Conservation (phyloP, 2,888 invertebrate genomes). For the Neocrepidodera transversa region DNA sequence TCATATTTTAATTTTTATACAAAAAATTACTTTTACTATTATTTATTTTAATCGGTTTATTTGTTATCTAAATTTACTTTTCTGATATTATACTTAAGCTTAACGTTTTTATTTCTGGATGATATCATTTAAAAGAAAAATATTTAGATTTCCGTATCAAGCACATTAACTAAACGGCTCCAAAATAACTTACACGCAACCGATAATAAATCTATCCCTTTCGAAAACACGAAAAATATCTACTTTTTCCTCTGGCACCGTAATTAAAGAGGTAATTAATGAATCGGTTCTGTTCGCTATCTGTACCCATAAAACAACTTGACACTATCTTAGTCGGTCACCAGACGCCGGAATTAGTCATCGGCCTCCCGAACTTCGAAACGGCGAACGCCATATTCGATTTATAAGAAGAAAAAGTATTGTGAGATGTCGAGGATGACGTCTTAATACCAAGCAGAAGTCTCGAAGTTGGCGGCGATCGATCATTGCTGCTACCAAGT, state of each 20-base stretch:
- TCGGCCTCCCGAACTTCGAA: constrained; percentile 27
- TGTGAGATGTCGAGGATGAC: constrained; percentile 15
- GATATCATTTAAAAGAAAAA: too few relatives aligned
- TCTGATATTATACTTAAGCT: too few relatives aligned
- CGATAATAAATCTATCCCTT: constrained; percentile 27
- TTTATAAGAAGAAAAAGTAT: constrained; percentile 6
- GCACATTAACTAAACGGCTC: background rate
- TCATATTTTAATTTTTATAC: too few relatives aligned
- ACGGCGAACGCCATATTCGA: constrained; percentile 18
- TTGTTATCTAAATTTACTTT: too few relatives aligned
- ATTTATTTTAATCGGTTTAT: too few relatives aligned
- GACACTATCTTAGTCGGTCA: constrained; percentile 53
- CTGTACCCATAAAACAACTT: constrained; percentile 54
- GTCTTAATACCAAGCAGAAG: constrained; percentile 25
- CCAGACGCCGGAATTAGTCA: constrained; percentile 40
- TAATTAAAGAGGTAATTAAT: constrained; percentile 57
- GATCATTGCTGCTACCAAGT: constrained; percentile 9
- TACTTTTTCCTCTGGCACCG: constrained; percentile 44
- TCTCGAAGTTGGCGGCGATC: constrained; percentile 10
- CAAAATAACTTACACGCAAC: constrained; percentile 1
- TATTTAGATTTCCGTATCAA: background rate
- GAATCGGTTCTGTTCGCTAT: constrained; percentile 52
- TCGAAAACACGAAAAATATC: constrained; percentile 27
- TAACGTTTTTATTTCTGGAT: too few relatives aligned
- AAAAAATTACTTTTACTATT: too few relatives aligned